A percentile compares a stretch with the other conserved stretches of the same genome.
Conservation (phyloP, 2,113 vertebrate species). For the Dissostichus mawsoni region DNA sequence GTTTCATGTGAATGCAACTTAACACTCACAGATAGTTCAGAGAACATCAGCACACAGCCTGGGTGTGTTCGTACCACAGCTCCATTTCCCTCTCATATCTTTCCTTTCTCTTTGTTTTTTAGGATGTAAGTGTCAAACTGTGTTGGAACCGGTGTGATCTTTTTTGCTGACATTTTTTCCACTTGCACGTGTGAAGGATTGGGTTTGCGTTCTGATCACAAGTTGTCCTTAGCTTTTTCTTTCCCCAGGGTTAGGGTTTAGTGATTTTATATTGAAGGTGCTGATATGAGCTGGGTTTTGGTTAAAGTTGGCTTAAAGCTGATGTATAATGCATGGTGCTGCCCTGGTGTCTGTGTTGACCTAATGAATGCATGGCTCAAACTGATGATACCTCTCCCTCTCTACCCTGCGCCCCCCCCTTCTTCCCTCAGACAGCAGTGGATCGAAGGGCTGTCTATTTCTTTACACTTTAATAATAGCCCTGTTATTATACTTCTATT, state of each 20-base stretch:
- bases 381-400: constrained; percentile 79
- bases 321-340: constrained; percentile 75
- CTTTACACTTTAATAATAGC: constrained; percentile 73
- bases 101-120: not conserved
- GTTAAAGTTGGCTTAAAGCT: constrained; percentile 61
- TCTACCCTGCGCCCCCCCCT: constrained; percentile 61
- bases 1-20: too few species aligned
- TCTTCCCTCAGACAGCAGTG: constrained; percentile 34
- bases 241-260: constrained; percentile 10
- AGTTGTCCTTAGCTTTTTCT: constrained; percentile 17
- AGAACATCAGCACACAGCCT: not conserved
- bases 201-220: constrained; percentile 2
- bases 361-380: constrained; percentile 91
- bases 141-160: not conserved
- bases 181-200: not conserved
- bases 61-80: not conserved
- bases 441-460: constrained; percentile 65
- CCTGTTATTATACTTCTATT: constrained; percentile 83
- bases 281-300: constrained; percentile 39
- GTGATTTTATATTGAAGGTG: constrained; percentile 33
- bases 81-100: not conserved
- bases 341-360: constrained; percentile 70
- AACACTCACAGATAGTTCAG: too few species aligned
- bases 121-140: constrained; percentile 10
- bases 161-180: not conserved